Percentiles rank a stretch among this genome's conserved stretches.
phyloP scores from a whole-genome alignment of 1,140 invertebrate species.

The Stratiolaelaps scimitus region DNA sequence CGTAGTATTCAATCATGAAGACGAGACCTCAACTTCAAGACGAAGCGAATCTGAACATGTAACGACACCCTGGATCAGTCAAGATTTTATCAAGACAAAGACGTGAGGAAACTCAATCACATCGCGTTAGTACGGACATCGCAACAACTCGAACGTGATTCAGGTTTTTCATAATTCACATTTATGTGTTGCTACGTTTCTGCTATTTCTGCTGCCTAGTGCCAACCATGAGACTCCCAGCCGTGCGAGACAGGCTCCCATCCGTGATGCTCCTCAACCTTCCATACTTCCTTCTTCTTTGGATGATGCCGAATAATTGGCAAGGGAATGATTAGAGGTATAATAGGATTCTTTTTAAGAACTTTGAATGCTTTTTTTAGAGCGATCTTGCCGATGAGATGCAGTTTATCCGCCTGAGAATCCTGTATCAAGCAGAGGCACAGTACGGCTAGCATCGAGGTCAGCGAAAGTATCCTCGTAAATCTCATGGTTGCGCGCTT shows the following conservation, averaged over 20 bases:
- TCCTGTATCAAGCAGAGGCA: neutral
- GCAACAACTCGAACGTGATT: no score
- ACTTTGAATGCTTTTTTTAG: neutral
- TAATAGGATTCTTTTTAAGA: neutral
- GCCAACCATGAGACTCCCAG: neutral
- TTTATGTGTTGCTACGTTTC: no score
- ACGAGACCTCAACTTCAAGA: no score
- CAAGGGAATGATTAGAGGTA: neutral
- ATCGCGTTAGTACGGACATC: no score
- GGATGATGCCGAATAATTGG: neutral
- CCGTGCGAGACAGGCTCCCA: slow-evolving; percentile 1
- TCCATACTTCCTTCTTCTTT: slow-evolving; percentile 11
- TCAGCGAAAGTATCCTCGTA: slow-evolving; percentile 2
- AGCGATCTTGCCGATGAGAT: neutral
- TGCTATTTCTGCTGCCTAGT: no score
- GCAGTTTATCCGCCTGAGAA: slow-evolving; percentile 8
- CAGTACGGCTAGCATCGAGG: neutral
- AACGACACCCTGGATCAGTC: no score
- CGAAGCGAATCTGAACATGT: no score
- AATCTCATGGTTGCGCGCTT: slow-evolving; percentile 5
- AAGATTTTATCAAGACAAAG: no score
- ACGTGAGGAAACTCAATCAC: no score
- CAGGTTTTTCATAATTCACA: no score
- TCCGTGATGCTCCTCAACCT: neutral
- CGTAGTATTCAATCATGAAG: no score